Evolutionary conservation across 2,113 vertebrate species (phyloP).

Genomic region (Lepus timidus): DNA sequence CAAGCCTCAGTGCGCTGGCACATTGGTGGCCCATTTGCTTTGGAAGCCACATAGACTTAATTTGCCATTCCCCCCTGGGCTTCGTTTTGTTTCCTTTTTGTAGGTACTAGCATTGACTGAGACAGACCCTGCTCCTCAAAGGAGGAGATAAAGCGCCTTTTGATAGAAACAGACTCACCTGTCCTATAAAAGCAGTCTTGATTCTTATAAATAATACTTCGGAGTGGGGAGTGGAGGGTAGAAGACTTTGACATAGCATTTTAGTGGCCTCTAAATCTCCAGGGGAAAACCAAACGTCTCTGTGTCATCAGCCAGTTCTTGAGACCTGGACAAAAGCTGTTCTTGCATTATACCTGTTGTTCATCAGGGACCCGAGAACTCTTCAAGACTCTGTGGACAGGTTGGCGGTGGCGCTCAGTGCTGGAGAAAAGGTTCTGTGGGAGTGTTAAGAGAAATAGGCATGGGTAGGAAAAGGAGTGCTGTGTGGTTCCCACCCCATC

Average conservation of each 20-base stretch:
- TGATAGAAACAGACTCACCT: conserved; percentile 4
- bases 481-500: background rate
- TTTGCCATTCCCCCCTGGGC: background rate
- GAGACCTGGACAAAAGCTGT: background rate
- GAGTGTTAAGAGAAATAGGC: background rate
- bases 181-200: background rate
- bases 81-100: conserved; percentile 13
- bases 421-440: background rate
- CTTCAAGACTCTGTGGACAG: background rate
- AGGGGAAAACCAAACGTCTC: conserved; percentile 29
- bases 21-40: conserved; percentile 44
- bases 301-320: conserved; percentile 7
- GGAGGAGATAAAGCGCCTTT: background rate
- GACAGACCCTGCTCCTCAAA: conserved; percentile 1
- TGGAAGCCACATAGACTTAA: background rate
- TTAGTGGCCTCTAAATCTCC: conserved; percentile 51
- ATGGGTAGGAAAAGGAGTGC: background rate
- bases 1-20: background rate
- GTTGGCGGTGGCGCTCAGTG: background rate
- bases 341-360: background rate
- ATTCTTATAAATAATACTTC: conserved; percentile 29
- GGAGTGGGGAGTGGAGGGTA: background rate
- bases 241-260: background rate
- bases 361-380: background rate
- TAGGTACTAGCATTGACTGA: conserved; percentile 15